phyloP scores from a whole-genome alignment of 1,140 invertebrate species.

The Apis florea region DNA sequence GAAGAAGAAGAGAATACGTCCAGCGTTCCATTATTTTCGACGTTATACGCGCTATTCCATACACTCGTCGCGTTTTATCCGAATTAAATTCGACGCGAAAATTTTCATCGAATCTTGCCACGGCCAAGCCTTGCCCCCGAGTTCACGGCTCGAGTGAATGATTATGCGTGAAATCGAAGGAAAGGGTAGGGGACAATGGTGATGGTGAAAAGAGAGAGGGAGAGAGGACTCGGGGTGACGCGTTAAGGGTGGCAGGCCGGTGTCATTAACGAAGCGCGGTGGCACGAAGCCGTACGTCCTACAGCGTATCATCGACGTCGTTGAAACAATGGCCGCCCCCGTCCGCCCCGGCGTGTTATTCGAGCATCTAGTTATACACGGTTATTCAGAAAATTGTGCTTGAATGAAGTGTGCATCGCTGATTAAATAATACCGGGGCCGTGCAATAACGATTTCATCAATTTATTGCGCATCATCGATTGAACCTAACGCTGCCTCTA shows the following conservation, averaged over 20 bases:
- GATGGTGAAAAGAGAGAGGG: too few species aligned
- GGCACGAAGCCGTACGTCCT: constrained; percentile 13
- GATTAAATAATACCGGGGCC: constrained; percentile 57
- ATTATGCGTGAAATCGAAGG: too few species aligned
- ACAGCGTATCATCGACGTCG: constrained; percentile 34
- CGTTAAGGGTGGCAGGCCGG: not conserved
- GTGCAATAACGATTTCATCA: constrained; percentile 64
- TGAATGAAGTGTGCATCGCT: constrained; percentile 49
- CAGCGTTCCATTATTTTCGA: too few species aligned
- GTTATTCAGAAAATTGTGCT: constrained; percentile 48
- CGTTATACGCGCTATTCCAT: too few species aligned
- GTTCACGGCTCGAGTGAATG: too few species aligned
- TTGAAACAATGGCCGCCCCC: constrained; percentile 48
- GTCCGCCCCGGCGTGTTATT: constrained; percentile 37
- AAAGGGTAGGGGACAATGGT: too few species aligned
- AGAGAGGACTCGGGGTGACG: not conserved
- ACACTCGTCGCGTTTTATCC: too few species aligned
- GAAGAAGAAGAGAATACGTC: too few species aligned
- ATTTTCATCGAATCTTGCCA: too few species aligned
- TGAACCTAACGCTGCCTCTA: constrained; percentile 60
- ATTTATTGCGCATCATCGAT: constrained; percentile 65
- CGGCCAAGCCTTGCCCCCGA: too few species aligned
- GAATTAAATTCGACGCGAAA: too few species aligned
- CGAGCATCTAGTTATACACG: constrained; percentile 42
- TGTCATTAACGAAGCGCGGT: constrained; percentile 44